Base-by-base conservation (phyloP, 2,888 invertebrate genomes). In the Meandrusa payeni region DNA sequence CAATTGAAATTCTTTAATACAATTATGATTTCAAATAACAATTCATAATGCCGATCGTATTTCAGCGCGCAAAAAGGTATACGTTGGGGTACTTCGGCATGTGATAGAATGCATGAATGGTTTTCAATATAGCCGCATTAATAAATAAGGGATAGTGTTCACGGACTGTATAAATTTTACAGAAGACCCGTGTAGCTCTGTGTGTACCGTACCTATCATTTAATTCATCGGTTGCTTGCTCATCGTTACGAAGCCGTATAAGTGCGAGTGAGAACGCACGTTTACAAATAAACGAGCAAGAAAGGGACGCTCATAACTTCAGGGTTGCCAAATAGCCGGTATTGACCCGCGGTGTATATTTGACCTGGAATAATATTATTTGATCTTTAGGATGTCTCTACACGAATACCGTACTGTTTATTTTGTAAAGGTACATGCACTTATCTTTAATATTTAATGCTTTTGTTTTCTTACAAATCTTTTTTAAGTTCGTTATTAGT, bases 351-450 rank as follows among this genome's bases (percentile, higher is more conserved):
- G 9, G 5, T 39, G 39, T 37, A 28, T 28, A 38, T 43, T 38
- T 43, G 43, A 38, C 26, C 37, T 43, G 43, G 15, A 38, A 43
- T 37, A 43, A 43, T 38, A 43, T 42, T 33, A 19, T 20, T 36
- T 23, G 36, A 42, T 36, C 29, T 42, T 41, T 34, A 22, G 27
- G 13, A 27, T 20, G 17, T 32, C 22, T 27, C 11, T 22, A 23
- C 23, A 22, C 22, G 24, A 13, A 10, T 19, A 28, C 19, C 22
- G 23, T 17, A 15, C 29, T 42, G 28, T 42, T 42, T 34, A 15
- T 17, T 17, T 11, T 7, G n/a, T 7, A 1, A 31, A 24, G 17
- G 28, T 9, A 12, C 50, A 46, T 59, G 63, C 26, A 32, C n/a
- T 15, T 22, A 10, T 34, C 5, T 5, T 17, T 24, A 2, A 17